A percentile compares a stretch with the other conserved stretches of the same genome.
These are phyloP conservation scores for Rhodophaea formosa DNA, from an alignment of 2,888 invertebrate species.

Conservation along the genomic window DNA sequence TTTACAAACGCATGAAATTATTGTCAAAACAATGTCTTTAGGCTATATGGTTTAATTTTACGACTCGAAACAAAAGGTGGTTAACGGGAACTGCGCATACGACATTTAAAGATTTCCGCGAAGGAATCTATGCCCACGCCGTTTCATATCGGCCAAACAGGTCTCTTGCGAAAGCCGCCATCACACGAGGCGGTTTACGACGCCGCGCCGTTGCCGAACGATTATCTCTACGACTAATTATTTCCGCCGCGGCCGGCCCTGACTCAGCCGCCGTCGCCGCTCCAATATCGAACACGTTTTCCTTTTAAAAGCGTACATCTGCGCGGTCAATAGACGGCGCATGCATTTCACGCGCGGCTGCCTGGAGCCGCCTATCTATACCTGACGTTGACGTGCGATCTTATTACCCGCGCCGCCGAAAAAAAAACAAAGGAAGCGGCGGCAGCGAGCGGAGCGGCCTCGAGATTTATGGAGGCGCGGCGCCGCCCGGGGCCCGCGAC, in stretches of 20 bases:
- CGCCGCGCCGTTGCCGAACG: conserved; percentile 41
- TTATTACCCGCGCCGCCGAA: conserved; percentile 61
- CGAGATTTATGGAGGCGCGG: conserved; percentile 64
- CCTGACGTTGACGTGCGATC: conserved; percentile 75
- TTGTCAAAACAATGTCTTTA: not conserved
- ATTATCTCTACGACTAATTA: conserved; percentile 64
- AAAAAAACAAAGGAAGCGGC: conserved; percentile 69
- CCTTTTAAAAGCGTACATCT: conserved; percentile 45
- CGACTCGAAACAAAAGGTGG: conserved; percentile 12
- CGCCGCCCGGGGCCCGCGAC: conserved; percentile 60
- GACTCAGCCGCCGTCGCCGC: conserved; percentile 29
- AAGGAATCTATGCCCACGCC: conserved; percentile 15
- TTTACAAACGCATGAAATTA: not conserved
- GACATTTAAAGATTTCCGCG: conserved; percentile 15
- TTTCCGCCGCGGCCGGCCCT: conserved; percentile 44
- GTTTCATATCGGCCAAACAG: conserved; percentile 15
- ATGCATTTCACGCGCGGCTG: conserved; percentile 44
- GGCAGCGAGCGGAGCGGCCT: conserved; percentile 31
- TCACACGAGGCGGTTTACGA: conserved; percentile 26
- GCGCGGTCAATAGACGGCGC: conserved; percentile 52
- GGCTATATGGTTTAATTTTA: conserved; percentile 11
- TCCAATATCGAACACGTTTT: conserved; percentile 29
- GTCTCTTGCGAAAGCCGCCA: conserved; percentile 23
- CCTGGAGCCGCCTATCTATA: conserved; percentile 47
- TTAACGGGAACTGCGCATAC: conserved; percentile 14